phyloP scores from a whole-genome alignment of 1,140 invertebrate genomes.

The Oryzaephilus surinamensis region DNA sequence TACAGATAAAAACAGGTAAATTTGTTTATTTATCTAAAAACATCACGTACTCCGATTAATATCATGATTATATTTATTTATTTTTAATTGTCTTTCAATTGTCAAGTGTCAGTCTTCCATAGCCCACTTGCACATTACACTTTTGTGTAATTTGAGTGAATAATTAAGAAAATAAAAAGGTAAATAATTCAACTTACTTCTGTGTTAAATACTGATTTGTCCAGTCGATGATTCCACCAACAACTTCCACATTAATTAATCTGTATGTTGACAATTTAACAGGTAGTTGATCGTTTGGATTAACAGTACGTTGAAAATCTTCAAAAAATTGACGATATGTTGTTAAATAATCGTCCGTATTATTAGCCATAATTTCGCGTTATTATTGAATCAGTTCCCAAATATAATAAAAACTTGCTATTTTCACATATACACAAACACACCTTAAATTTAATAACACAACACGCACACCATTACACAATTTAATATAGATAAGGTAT shows the following conservation, averaged over 20 bases:
- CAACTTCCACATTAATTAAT: slow-evolving; percentile 55
- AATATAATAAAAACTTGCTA: too few relatives aligned
- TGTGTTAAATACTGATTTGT: slow-evolving; percentile 63
- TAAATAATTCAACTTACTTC: slow-evolving; percentile 47
- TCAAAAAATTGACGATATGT: slow-evolving; percentile 58
- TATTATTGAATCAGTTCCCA: too few relatives aligned
- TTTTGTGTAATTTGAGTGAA: slow-evolving; percentile 5
- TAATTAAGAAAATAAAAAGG: not conserved
- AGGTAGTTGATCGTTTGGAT: slow-evolving; percentile 61
- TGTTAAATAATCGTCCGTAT: slow-evolving; percentile 57
- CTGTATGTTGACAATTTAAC: slow-evolving; percentile 58
- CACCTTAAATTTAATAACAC: too few relatives aligned
- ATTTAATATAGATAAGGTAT: too few relatives aligned
- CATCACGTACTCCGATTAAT: not conserved
- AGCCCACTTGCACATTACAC: too few relatives aligned
- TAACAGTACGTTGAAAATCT: slow-evolving; percentile 52
- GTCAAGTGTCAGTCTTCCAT: too few relatives aligned
- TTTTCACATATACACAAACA: slow-evolving; percentile 2
- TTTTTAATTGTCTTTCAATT: not conserved
- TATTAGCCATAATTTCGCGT: slow-evolving; percentile 33
- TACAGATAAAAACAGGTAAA: not conserved
- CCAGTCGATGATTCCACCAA: slow-evolving; percentile 67
- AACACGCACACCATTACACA: too few relatives aligned
- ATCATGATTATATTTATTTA: not conserved
- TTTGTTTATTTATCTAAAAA: not conserved